Evolutionary conservation across 2,888 invertebrate genomes (phyloP).

Genomic region (Piscicola geometra): DNA sequence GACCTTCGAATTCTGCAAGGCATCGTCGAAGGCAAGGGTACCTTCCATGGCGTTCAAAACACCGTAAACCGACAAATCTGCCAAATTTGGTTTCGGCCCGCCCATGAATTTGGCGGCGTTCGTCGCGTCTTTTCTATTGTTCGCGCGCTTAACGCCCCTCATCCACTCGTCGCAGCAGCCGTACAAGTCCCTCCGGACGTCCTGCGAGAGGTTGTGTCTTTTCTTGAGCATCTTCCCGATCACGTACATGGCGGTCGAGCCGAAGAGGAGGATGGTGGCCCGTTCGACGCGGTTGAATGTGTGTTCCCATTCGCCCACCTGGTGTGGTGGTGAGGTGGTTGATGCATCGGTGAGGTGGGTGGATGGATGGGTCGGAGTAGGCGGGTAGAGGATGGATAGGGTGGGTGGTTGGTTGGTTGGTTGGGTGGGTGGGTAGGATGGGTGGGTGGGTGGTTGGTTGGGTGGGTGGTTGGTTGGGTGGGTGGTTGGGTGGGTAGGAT

Average conservation of each 20-base stretch:
- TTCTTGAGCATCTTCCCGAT: conserved; percentile 82
- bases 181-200: conserved; percentile 82
- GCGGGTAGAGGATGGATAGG: too few species aligned
- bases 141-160: conserved; percentile 51
- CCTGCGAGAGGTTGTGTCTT: conserved; percentile 70
- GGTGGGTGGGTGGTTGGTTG: too few species aligned
- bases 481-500: too few species aligned
- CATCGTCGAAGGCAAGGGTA: conserved; percentile 13
- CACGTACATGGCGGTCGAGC: conserved; percentile 81
- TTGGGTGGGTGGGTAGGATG: too few species aligned
- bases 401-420: too few species aligned
- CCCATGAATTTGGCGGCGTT: conserved; percentile 17
- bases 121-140: not conserved
- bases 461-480: too few species aligned
- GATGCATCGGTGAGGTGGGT: too few species aligned
- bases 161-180: conserved; percentile 78
- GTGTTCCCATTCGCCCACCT: conserved; percentile 84
- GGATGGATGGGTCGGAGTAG: too few species aligned
- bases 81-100: conserved; percentile 25
- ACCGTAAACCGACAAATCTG: conserved; percentile 26
- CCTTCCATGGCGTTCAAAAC: conserved; percentile 30
- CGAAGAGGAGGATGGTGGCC: conserved; percentile 79
- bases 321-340: too few species aligned
- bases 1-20: not conserved
- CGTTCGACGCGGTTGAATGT: conserved; percentile 82